Base-by-base conservation (phyloP, 1,140 invertebrate genomes). In the Ooceraea biroi region DNA sequence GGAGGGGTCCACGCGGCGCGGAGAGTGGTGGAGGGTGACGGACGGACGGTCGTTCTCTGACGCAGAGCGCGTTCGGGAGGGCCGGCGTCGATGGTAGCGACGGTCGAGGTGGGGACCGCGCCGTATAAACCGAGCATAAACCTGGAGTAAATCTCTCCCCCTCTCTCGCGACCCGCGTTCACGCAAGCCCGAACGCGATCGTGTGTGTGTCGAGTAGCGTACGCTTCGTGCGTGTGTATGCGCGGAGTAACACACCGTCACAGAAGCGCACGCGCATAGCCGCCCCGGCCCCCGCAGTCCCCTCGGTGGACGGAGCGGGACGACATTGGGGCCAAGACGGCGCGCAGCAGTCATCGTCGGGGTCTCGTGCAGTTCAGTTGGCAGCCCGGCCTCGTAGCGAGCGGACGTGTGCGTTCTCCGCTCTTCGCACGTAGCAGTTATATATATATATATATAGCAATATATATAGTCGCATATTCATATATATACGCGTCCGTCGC, bases 291-390 rank as follows among this genome's bases (percentile, higher is more conserved):
- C 63, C 41, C 76, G 69, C 85, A 83, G 84, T 86, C 83, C 88
- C 87, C 76, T 87, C 83, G 83, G 82, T 89, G 85, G 91, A n/a
- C 91, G 83, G 85, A 86, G 84, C 89, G 89, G 89, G 88, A 89
- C 90, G 92, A 92, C 90, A 92, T 91, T 91, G 89, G 89, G 88
- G 90, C 89, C 83, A 85, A 90, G 91, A 85, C 86, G 63, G 80
- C 85, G 82, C 48, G 52, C 76, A 36, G 36, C 50, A 89, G 88
- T 91, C 89, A 88, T 44, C 60, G 76, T 58, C 41, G 12, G 86
- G 90, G 89, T 88, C 82, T 90, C 87, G 84, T 86, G 90, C 89
- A 85, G 85, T 27, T 93, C 93, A 94, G 93, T 94, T 91, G 84
- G 90, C 90, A 93, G 89, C 80, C 90, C 84, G 91, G 84, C 91